A percentile compares a stretch with the other conserved stretches of the same genome.
Evolutionary conservation across 2,797 vertebrate genomes (phyloP).

Genomic region (Chaetodon trifasciatus): DNA sequence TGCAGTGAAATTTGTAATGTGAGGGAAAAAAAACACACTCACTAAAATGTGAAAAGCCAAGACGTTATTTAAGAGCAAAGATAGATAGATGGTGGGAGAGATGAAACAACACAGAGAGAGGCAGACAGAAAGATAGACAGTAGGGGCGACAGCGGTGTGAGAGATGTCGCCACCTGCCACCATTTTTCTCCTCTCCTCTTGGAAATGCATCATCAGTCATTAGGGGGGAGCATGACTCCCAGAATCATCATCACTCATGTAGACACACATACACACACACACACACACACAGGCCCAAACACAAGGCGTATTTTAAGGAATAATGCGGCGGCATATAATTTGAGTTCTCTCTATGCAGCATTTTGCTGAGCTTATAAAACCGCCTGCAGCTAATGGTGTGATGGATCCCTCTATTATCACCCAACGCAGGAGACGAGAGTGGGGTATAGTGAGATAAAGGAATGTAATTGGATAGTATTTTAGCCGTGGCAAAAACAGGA

Average conservation of each 20-base stretch:
- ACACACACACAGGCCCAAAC: constrained; percentile 65
- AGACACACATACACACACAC: constrained; percentile 48
- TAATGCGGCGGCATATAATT: constrained; percentile 79
- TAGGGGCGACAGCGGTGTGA: constrained; percentile 69
- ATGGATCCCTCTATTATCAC: constrained; percentile 85
- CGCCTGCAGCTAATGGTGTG: constrained; percentile 83
- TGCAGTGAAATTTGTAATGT: constrained; percentile 16
- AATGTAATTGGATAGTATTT: constrained; percentile 83
- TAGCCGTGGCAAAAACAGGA: constrained; percentile 71
- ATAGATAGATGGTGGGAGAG: constrained; percentile 55
- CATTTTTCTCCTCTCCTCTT: constrained; percentile 79
- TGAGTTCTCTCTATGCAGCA: constrained; percentile 77
- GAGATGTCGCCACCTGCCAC: constrained; percentile 80
- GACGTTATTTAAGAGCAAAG: constrained; percentile 65
- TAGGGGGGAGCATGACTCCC: constrained; percentile 71
- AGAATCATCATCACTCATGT: constrained; percentile 77
- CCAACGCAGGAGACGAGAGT: constrained; percentile 68
- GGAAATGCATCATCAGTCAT: constrained; percentile 85
- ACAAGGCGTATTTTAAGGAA: constrained; percentile 78
- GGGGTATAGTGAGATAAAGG: constrained; percentile 76
- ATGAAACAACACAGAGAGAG: constrained; percentile 70
- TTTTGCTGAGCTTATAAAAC: constrained; percentile 84
- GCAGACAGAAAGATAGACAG: constrained; percentile 74
- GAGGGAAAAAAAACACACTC: constrained; percentile 8
- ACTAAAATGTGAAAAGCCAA: constrained; percentile 37